Evolutionary conservation across 2,797 vertebrate genomes (phyloP), one percentile per base, ranked within the genome.

Genomic region (Enteromius mattozi): DNA sequence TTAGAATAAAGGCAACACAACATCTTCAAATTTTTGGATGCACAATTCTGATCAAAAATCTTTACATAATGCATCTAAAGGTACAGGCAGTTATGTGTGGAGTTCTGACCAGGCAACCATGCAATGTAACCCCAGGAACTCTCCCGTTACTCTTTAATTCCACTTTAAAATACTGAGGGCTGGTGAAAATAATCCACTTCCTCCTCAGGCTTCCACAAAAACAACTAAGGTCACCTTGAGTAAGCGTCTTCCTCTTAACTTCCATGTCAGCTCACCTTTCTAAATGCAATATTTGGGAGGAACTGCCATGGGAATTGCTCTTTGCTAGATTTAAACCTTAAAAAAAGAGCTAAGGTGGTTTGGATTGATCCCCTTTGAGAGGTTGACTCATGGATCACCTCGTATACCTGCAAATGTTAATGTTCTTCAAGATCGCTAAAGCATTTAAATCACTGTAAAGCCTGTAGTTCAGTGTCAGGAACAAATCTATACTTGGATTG

Each of bases 131-230:
- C 68, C 47, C n/a, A 78, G 56, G n/a, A 77, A 86, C 65, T 72
- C 74, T 74, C 76, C 40, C 33, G 56, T 68, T 61, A 59, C 81
- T 88, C 75, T 79, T 65, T 72, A 82, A 71, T 76, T 86, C 82
- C 9, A 13, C 66, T 86, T 82, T 51, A 80, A 78, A 85, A 86
- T 47, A 71, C 42, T 49, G 45, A 83, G 77, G 33, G 51, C 49
- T 65, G 69, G 80, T 82, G 70, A 85, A 82, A 87, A 85, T 83
- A 69, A 82, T 85, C 40, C 24, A n/a, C 70, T 88, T 86, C 85
- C 80, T 85, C 78, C 9, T 30, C 71, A 78, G 72, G 72, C 80
- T 84, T 80, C 74, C 21, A 24, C 10, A 56, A 49, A 2, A 80
- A 40, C 66, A 19, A 13, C 45, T 86, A 65, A 66, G 42, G 37